Evolutionary conservation across 2,888 invertebrate species (phyloP), one percentile per base, ranked within the genome.

Genomic region (Frankliniella fusca): DNA sequence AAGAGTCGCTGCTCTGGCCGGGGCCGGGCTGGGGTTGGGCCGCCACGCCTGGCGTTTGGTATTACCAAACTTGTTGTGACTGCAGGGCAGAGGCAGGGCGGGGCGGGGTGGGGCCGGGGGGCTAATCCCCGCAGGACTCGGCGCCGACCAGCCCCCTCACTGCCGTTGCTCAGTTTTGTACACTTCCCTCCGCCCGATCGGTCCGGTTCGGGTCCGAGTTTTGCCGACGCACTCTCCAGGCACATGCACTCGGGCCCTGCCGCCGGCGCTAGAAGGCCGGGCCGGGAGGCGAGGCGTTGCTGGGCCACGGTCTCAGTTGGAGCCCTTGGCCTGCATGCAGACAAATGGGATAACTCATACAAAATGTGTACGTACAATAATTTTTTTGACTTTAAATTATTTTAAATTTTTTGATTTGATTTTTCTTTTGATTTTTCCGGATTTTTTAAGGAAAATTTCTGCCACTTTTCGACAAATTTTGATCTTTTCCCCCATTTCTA

Each of bases 31-130:
- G 54, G 54, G 54, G 54, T 15, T 5, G 15, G 12, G 54, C 54
- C 18, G 54, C 54, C 18, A 20, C 18, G 54, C 54, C 18, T 5
- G 54, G 54, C 54, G 54, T 15, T 54, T 20, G 12, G 54, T 54
- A 54, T 54, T 54, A 54, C 54, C 54, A 54, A 54, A 54, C 54
- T 54, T 54, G 54, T 54, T 54, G 54, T 54, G 54, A 54, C 54
- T 20, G 54, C 54, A 15, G 12, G 54, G 54, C 18, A 0, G 18
- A 0, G 20, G 54, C 54, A 0, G 20, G 54, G 15, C 54, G 54
- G 12, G 54, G 54, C 54, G 12, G 54, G 54, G 12, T 15, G 54
- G 5, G 54, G 54, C 15, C 18, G 54, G 54, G 54, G 54, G 18
- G 54, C 54, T 54, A 54, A 15, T 54, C 54, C 7, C 54, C 18